phyloP scores from a whole-genome alignment of 2,113 vertebrate species.

The Sus scrofa region T2T-Sscrofa CM000812.6:135646001-135646500 shows the following conservation, averaged over 20 bases:
- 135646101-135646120: not conserved
- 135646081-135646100: conserved; percentile 24
- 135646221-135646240: too few relatives aligned
- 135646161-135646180: too few relatives aligned
- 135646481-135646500: not conserved
- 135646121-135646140: too few relatives aligned
- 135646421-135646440: not conserved
- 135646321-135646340: too few relatives aligned
- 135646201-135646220: too few relatives aligned
- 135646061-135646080: conserved; percentile 23
- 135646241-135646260: too few relatives aligned
- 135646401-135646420: not conserved
- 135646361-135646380: not conserved
- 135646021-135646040: not conserved
- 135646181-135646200: too few relatives aligned
- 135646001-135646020: not conserved
- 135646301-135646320: too few relatives aligned
- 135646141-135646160: too few relatives aligned
- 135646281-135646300: too few relatives aligned
- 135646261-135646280: too few relatives aligned
- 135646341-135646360: not conserved
- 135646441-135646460: not conserved
- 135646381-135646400: not conserved
- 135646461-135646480: not conserved
- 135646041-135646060: conserved; percentile 25